Evolutionary conservation across 1,140 invertebrate genomes (phyloP).

Genomic region (Cyclargus thomasi): DNA sequence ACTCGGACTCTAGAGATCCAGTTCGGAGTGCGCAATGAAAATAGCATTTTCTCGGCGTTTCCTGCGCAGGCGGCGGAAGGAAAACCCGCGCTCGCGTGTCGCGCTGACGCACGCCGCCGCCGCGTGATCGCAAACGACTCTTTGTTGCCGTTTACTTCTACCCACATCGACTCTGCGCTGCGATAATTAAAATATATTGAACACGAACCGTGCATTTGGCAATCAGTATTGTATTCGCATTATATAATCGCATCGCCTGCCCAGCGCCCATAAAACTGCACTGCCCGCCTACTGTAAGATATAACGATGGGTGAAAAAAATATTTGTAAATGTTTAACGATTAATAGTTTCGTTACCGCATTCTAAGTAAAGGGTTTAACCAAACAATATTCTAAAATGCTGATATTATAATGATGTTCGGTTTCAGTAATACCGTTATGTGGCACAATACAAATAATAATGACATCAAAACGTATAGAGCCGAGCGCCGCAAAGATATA

Average conservation of each 20-base stretch:
- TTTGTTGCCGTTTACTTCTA: slow-evolving; percentile 38
- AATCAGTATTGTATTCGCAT: slow-evolving; percentile 10
- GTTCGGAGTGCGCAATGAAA: slow-evolving; percentile 61
- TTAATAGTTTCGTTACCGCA: background rate
- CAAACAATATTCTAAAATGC: background rate
- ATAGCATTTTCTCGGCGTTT: slow-evolving; percentile 68
- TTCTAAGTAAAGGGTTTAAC: no score
- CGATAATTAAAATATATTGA: slow-evolving; percentile 15
- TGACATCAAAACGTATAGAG: background rate
- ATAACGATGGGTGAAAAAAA: background rate
- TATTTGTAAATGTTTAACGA: background rate
- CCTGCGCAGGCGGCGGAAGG: slow-evolving; percentile 64
- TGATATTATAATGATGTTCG: background rate
- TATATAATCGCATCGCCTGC: background rate
- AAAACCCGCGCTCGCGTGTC: slow-evolving; percentile 49
- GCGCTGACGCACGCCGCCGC: background rate
- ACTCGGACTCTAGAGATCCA: slow-evolving; percentile 54
- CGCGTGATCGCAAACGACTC: slow-evolving; percentile 25
- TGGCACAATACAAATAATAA: background rate
- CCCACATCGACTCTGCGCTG: slow-evolving; percentile 30
- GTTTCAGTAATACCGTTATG: background rate
- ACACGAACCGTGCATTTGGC: slow-evolving; percentile 8
- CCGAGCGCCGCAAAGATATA: background rate
- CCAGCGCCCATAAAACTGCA: background rate
- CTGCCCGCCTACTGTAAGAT: background rate